phyloP scores from a whole-genome alignment of 2,113 vertebrate genomes.

The Albula goreensis region DNA sequence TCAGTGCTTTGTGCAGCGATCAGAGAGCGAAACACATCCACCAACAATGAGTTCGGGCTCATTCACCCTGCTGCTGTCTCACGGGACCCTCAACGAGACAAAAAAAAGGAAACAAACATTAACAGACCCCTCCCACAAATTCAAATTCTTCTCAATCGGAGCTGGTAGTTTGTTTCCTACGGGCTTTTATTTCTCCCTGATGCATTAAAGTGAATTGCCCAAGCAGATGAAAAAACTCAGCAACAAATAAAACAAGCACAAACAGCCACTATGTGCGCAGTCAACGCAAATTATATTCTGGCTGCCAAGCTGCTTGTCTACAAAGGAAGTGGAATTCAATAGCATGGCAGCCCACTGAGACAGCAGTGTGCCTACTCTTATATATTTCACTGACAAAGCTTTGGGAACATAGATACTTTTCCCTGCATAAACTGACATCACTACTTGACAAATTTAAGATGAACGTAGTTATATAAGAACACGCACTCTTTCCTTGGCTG shows the following conservation, averaged over 20 bases:
- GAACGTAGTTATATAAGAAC: background rate
- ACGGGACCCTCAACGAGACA: background rate
- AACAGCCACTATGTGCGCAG: background rate
- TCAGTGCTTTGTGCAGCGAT: background rate
- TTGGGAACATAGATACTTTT: background rate
- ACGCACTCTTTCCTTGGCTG: background rate
- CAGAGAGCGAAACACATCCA: background rate
- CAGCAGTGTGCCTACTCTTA: background rate
- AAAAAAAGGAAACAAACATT: background rate
- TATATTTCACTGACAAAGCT: background rate
- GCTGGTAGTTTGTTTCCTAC: background rate
- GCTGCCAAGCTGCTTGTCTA: background rate
- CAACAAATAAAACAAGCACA: background rate
- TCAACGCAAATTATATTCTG: background rate
- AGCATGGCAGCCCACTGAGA: background rate
- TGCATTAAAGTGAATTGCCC: background rate
- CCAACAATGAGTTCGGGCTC: background rate
- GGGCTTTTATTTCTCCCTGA: background rate
- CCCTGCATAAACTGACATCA: background rate
- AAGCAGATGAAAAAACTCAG: background rate
- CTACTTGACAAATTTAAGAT: background rate
- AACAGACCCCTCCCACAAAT: background rate
- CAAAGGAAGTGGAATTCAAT: constrained; percentile 3
- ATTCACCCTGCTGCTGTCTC: background rate
- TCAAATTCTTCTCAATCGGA: background rate